Evolutionary conservation across 2,113 vertebrate genomes (phyloP), one percentile per base, ranked within the genome.

Genomic region (Pseudonaja textilis): DNA sequence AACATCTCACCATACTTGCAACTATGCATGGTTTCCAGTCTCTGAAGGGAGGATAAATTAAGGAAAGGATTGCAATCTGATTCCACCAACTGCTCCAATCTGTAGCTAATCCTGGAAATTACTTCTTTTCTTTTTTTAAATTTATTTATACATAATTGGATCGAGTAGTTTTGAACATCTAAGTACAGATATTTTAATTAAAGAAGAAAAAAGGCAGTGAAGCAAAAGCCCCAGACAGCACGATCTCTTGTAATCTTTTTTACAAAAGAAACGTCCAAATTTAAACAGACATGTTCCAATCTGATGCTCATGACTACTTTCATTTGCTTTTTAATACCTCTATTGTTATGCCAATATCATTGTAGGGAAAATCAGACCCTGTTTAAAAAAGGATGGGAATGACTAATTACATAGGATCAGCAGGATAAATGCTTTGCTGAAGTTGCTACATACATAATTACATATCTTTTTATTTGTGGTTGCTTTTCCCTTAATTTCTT

Each of bases 251-350:
- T 85, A 89, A 92, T 85, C 52, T 47, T 5, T 47, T 16, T 47
- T 57, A 89, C 26, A 81, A 56, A 45, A 92, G 50, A 92, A 88
- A 81, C 89, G 47, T 26, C 26, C 56, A 47, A 57, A 89, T 18
- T 56, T 59, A 56, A 92, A 89, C 18, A 34, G 25, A 85, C 81
- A 25, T 50, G 16, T 57, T 14, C 39, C 10, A 2, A 64, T 52
- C 1, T 89, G 10, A 90, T 22, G 20, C 57, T 34, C 94, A 59
- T 29, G 26, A 59, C 22, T 91, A 11, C 1, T 39, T 94, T 93
- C 34, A 55, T 93, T 93, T 69, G 52, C 25, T 52, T 47, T 55
- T 92, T 69, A 92, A 61, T 14, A 5, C 86, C 93, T 89, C 56
- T 74, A 25, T 45, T 89, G 1, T 81, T 47, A 57, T 29, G 0